Evolutionary conservation across 2,113 vertebrate species (phyloP), one percentile per base, ranked within the genome.

Genomic region (Rhipidura dahli): DNA sequence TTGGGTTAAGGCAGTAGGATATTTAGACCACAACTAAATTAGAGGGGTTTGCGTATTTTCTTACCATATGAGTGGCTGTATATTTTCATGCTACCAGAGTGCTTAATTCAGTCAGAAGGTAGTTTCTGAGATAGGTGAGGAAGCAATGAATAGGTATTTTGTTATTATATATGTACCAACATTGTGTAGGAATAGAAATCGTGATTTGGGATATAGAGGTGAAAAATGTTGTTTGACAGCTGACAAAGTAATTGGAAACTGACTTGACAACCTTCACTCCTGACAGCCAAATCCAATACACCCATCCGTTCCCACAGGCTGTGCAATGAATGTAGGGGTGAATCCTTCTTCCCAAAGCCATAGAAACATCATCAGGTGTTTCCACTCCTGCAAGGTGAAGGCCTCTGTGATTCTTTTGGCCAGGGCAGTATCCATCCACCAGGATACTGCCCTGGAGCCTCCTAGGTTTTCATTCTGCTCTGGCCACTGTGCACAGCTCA

Each of bases 241-340:
- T 91, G 89, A 56, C 23, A 69, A 68, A 44, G 13, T 42, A 61
- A 35, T 49, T 71, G 42, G 50, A 91, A 83, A 28, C 33, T 42
- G 57, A 39, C 22, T 71, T 73, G 45, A 53, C 2, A 13, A 42
- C 42, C 35, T 89, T 49, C 26, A 18, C 21, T 68, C 42, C 64
- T 60, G 68, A 49, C 54, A 93, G 72, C 39, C 30, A 65, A 66
- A 47, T 40, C 37, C 30, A 35, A 42, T 13, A 59, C 15, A 19
- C 10, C 11, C 0, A 0, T 45, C 69, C 5, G 0, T 42, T 83
- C 44, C 68, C 0, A 0, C 54, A 39, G 30, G 49, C 47, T 50
- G 19, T 14, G 15, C 20, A 15, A 7, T 21, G 54, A 20, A 65
- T 35, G 2, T 14, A 61, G 28, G 19, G 17, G 3, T 31, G 33